Conservation (phyloP, 2,888 invertebrate genomes). For the Allygus modestus region DNA sequence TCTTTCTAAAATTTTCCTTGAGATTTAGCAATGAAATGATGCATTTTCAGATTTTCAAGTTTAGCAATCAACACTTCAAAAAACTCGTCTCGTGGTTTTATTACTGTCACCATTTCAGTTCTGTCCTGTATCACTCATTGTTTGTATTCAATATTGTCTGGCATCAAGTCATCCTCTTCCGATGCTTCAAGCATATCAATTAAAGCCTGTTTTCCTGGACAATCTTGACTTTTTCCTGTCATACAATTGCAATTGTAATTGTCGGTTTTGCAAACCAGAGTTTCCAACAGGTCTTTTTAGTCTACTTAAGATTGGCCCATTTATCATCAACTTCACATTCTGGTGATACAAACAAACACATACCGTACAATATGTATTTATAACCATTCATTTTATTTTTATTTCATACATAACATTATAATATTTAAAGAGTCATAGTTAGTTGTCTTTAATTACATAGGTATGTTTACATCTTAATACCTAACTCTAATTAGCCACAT, state of each 20-base stretch:
- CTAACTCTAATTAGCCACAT: no score
- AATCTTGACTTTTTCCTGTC: slow-evolving; percentile 39
- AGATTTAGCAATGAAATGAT: slow-evolving; percentile 52
- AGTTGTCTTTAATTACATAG: no score
- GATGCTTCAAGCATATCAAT: slow-evolving; percentile 47
- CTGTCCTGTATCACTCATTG: slow-evolving; percentile 48
- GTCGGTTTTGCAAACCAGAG: slow-evolving; percentile 38
- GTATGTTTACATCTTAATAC: no score
- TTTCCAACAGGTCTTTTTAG: slow-evolving; percentile 44
- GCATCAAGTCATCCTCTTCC: slow-evolving; percentile 38
- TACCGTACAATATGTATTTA: no score
- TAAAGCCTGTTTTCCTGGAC: slow-evolving; percentile 48
- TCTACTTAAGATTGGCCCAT: neutral
- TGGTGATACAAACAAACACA: slow-evolving; percentile 41
- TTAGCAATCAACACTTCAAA: slow-evolving; percentile 22
- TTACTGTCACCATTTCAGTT: slow-evolving; percentile 25
- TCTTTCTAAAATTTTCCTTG: slow-evolving; percentile 51
- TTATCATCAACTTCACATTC: slow-evolving; percentile 42
- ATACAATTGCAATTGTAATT: slow-evolving; percentile 25
- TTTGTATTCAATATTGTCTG: slow-evolving; percentile 49
- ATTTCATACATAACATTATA: no score
- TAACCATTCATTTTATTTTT: no score
- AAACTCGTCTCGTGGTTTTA: slow-evolving; percentile 45
- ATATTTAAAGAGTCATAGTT: no score
- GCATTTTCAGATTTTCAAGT: slow-evolving; percentile 27